Conservation (phyloP, 2,113 vertebrate genomes). For the Hyperoodon ampullatus region DNA sequence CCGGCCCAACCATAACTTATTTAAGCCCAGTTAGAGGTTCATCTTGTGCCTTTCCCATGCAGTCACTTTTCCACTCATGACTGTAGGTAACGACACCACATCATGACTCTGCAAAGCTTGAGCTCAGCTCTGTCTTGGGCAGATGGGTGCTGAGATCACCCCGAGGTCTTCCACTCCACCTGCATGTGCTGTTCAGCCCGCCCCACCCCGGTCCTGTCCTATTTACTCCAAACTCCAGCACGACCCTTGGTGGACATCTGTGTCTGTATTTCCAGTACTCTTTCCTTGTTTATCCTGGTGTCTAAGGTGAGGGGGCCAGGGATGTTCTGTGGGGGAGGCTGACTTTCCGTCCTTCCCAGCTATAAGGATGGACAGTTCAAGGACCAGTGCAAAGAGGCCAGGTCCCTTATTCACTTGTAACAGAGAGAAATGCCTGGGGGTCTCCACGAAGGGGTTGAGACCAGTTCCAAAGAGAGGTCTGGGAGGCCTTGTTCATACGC, state of each 20-base stretch:
- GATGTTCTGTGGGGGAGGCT: background rate
- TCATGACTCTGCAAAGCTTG: background rate
- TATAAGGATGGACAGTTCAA: background rate
- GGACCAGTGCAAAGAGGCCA: background rate
- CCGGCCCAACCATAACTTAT: background rate
- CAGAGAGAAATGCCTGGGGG: background rate
- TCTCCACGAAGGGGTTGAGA: background rate
- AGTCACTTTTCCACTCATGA: background rate
- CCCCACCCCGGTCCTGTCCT: too few species aligned
- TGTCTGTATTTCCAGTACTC: background rate
- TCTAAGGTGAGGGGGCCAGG: background rate
- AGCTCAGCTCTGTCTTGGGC: fast-evolving
- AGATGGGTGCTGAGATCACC: background rate
- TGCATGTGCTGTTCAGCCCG: fast-evolving
- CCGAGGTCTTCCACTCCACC: fast-evolving
- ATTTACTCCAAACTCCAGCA: background rate
- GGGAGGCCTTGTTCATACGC: background rate
- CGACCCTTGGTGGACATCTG: background rate
- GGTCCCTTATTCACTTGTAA: background rate
- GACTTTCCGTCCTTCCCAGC: background rate
- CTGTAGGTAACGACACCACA: background rate
- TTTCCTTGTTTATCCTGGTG: background rate
- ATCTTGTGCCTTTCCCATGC: background rate
- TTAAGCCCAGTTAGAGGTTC: background rate
- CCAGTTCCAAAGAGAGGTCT: background rate